A percentile compares a stretch with the other conserved stretches of the same genome.
These are phyloP conservation scores for Champsocephalus esox DNA, from an alignment of 2,797 vertebrate species.

Conservation along the genomic window DNA sequence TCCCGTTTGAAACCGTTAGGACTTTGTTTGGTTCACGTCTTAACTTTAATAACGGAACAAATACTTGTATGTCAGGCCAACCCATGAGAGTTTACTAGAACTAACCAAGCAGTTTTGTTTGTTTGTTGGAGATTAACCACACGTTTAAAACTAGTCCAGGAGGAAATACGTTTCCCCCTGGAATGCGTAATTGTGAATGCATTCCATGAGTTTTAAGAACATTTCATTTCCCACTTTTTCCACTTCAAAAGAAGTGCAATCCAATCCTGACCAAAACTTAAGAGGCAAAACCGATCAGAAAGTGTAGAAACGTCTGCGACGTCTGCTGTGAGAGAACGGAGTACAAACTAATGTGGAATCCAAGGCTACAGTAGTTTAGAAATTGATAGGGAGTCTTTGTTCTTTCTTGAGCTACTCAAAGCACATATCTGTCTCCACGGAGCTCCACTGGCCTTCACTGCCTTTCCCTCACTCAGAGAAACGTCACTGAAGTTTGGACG, in stretches of 20 bases:
- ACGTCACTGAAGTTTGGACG: conserved; percentile 26
- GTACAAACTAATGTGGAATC: background rate
- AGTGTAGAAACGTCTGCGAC: background rate
- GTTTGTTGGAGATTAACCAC: too few relatives aligned
- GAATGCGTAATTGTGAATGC: too few relatives aligned
- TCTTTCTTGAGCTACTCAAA: background rate
- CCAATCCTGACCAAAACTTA: conserved; percentile 10
- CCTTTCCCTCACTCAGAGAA: conserved; percentile 1
- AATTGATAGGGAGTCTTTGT: conserved; percentile 7
- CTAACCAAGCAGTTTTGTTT: too few relatives aligned
- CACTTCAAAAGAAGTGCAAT: background rate
- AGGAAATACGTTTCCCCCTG: too few relatives aligned
- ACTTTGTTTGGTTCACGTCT: too few relatives aligned
- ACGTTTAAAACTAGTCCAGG: too few relatives aligned
- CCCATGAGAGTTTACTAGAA: too few relatives aligned
- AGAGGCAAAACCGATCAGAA: conserved; percentile 2
- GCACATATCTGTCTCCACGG: conserved; percentile 4
- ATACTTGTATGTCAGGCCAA: too few relatives aligned
- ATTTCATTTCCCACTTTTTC: background rate
- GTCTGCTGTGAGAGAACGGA: background rate
- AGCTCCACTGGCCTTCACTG: conserved; percentile 11
- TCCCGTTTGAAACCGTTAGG: too few relatives aligned
- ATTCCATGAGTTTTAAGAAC: too few relatives aligned
- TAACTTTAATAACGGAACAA: too few relatives aligned
- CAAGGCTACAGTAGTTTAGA: conserved; percentile 17